Base-by-base conservation (phyloP, 53 echinoderm and acorn worm genomes). In the Luidia sarsii region DNA sequence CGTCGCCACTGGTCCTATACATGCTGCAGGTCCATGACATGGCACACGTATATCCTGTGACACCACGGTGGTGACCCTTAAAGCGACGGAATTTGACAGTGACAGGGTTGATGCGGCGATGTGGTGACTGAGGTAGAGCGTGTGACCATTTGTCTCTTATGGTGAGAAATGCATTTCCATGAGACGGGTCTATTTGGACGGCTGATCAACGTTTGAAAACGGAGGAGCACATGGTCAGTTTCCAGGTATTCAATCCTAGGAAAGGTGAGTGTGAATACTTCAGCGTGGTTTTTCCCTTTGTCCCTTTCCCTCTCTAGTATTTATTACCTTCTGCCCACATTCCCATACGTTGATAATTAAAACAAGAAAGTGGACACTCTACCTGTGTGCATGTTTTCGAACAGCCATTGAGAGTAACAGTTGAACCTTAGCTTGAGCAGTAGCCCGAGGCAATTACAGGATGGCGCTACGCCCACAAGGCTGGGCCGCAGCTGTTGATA, bases 31-130 rank as follows among this genome's bases (percentile, higher is more conserved):
- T n/a, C n/a, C n/a, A n/a, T n/a, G n/a, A n/a, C n/a, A n/a, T n/a
- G n/a, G n/a, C n/a, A n/a, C n/a, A n/a, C 7, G 7, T 15, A 4
- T 57, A 27, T 3, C 59, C 15, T 3, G 24, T 57, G 59, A 57
- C 59, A 25, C 18, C 10, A 28, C 59, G 18, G 51, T 51, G 3
- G 18, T 3, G 51, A 27, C 59, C 29, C 39, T 2, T 36, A 14
- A 22, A 36, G 64, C 35, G 2, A 22, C 6, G 19, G 35, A 35
- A 60, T 39, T 39, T 29, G 60, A 29, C 61, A 43, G 61, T 45
- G 77, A 60, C 77, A 60, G 60, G n/a, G 24, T 13, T 63, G 63
- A 63, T 63, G 35, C 43, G 38, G 38, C 38, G 64, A 16, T 64
- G 38, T 64, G 21, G 1, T 46, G 67, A 67, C 23, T 67, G 8